Conservation (phyloP, 2,888 invertebrate species). For the Busseola fusca region DNA sequence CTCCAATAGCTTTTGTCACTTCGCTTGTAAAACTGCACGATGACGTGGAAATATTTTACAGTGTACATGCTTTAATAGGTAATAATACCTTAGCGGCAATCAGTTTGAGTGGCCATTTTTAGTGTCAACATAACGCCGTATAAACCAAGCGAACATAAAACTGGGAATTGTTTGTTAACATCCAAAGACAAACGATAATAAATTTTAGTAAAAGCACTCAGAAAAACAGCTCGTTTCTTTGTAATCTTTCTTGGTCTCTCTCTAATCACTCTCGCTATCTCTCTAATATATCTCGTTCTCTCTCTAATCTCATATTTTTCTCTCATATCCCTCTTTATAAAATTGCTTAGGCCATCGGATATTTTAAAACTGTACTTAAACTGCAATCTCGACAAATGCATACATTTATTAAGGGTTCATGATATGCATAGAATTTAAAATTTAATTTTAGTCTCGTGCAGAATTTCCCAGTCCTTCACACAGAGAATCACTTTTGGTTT, state of each 20-base stretch:
- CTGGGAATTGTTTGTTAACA: slow-evolving; percentile 23
- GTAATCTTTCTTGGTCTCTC: background rate
- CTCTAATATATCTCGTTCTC: background rate
- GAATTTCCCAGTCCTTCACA: background rate
- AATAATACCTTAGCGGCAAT: slow-evolving; percentile 23
- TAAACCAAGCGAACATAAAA: slow-evolving; percentile 26
- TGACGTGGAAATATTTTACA: slow-evolving; percentile 18
- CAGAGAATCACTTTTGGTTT: background rate
- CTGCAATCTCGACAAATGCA: slow-evolving; percentile 6
- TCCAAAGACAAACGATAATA: slow-evolving; percentile 12
- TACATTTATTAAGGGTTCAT: background rate
- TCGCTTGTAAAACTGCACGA: background rate
- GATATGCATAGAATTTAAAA: slow-evolving; percentile 18
- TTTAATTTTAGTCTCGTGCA: background rate
- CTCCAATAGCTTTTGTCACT: slow-evolving; percentile 17
- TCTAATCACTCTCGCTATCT: background rate
- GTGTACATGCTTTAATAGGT: slow-evolving; percentile 1
- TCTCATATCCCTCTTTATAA: background rate
- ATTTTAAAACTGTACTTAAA: slow-evolving; percentile 5
- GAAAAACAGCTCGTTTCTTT: background rate
- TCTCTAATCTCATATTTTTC: background rate
- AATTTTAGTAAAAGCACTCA: background rate
- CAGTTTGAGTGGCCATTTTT: slow-evolving; percentile 23
- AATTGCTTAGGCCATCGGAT: background rate
- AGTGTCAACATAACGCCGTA: slow-evolving; percentile 16